Evolutionary conservation across 2,888 invertebrate species (phyloP), one percentile per base, ranked within the genome.

Genomic region (Tanypteryx hageni): DNA sequence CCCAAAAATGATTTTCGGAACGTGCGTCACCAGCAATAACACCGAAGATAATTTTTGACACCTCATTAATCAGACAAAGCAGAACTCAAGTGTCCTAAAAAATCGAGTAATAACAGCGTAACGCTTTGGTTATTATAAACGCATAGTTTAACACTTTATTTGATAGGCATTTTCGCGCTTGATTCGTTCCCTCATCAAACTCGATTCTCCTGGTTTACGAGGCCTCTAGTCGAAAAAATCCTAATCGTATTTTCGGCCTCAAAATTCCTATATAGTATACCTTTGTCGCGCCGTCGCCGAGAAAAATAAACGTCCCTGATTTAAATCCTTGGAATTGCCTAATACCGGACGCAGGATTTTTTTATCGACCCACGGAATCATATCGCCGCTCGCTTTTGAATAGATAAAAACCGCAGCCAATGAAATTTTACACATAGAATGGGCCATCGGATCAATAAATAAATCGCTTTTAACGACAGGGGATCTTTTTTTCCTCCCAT

Each of bases 401-500:
- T 76, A 27, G 76, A 76, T 27, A 76, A 64, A 76, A 22, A 76
- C 76, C 76, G 76, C 76, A 76, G 22, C 76, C 76, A 76, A 76
- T 76, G 76, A 76, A 76, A 76, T 76, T 76, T 76, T 76, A 76
- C 76, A 13, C 11, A 9, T 76, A 27, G 76, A 76, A 76, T 27
- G 76, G 76, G 22, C 22, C 76, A 5, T 44, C 76, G 22, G 76
- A 76, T 76, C 76, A 22, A 76, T 76, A 76, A 76, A 76, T 76
- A 76, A 76, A 76, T 76, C 76, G 22, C 76, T 76, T 27, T 76
- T 76, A 76, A 76, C 76, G 76, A 76, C 76, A 76, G 27, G 27
- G 22, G 76, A 22, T 27, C 27, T 76, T 76, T 76, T 76, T 76
- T 64, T n/a, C 76, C 76, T 13, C 4, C 22, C 76, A 13, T 5